These are phyloP conservation scores for Leuciscus waleckii DNA, from an alignment of 2,797 vertebrate species.

Conservation along the genomic window DNA sequence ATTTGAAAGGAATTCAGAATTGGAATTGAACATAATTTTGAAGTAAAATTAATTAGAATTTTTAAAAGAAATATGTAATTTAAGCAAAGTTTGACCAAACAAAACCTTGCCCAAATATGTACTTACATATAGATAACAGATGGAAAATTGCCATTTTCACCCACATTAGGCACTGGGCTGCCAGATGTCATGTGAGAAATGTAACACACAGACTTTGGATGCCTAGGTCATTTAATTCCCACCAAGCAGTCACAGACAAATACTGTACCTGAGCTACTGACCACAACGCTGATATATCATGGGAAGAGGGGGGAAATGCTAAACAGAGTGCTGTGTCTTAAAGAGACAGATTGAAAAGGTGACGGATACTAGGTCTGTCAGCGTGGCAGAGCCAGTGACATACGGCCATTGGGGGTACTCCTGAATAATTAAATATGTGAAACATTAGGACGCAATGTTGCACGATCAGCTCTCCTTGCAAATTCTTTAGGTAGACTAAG, in stretches of 20 bases:
- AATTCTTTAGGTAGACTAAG: slow-evolving; percentile 45
- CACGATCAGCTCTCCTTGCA: slow-evolving; percentile 63
- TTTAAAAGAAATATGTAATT: not conserved
- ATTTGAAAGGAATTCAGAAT: not conserved
- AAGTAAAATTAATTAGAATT: not conserved
- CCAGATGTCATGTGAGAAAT: not conserved
- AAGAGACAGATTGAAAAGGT: slow-evolving; percentile 79
- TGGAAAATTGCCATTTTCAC: not conserved
- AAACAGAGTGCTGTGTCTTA: slow-evolving; percentile 65
- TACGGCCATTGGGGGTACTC: slow-evolving; percentile 80
- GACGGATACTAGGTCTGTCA: slow-evolving; percentile 78
- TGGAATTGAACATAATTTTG: not conserved
- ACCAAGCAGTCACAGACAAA: not conserved
- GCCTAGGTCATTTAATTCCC: not conserved
- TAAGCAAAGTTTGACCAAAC: not conserved
- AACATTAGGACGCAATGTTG: slow-evolving; percentile 74
- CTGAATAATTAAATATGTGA: slow-evolving; percentile 88
- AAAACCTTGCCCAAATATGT: not conserved
- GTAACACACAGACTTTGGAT: not conserved
- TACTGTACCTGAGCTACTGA: not conserved
- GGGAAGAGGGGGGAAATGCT: not conserved
- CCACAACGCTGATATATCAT: not conserved
- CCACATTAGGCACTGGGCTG: not conserved
- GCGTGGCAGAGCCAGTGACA: slow-evolving; percentile 74
- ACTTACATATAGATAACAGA: not conserved